phyloP scores from a whole-genome alignment of 2,113 vertebrate genomes.

The Bubo bubo region DNA sequence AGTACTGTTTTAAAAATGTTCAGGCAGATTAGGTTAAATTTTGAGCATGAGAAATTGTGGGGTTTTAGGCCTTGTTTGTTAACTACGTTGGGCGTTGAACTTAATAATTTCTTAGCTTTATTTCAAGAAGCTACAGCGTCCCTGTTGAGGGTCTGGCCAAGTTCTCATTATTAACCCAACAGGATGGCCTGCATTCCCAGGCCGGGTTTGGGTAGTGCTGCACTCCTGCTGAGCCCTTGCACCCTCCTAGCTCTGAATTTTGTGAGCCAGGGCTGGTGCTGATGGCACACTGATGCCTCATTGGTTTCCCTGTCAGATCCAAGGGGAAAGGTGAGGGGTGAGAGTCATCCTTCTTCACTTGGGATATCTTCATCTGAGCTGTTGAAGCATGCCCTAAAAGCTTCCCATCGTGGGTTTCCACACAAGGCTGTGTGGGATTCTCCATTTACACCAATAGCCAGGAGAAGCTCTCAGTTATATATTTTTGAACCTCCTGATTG shows the following conservation, averaged over 20 bases:
- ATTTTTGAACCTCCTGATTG: background rate
- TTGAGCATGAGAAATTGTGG: background rate
- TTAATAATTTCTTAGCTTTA: background rate
- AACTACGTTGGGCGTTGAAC: fast-evolving
- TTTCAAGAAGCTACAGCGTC: background rate
- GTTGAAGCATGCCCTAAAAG: background rate
- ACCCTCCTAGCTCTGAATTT: background rate
- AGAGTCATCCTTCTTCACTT: background rate
- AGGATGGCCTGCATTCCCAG: fast-evolving
- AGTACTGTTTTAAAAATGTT: background rate
- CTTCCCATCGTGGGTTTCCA: fast-evolving
- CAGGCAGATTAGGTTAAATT: background rate
- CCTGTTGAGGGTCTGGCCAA: background rate
- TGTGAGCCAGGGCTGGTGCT: background rate
- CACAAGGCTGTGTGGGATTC: background rate
- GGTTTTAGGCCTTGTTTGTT: background rate
- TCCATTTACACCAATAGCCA: background rate
- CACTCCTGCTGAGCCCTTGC: background rate
- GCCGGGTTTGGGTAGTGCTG: background rate
- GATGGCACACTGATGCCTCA: fast-evolving
- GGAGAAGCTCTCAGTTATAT: background rate
- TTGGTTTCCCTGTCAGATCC: background rate
- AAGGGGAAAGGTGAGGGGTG: background rate
- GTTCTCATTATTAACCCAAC: background rate
- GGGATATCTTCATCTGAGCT: background rate